Percentiles rank a stretch among this genome's conserved stretches.
phyloP scores from a whole-genome alignment of 2,888 invertebrate genomes.

The Andrena bicolor region DNA sequence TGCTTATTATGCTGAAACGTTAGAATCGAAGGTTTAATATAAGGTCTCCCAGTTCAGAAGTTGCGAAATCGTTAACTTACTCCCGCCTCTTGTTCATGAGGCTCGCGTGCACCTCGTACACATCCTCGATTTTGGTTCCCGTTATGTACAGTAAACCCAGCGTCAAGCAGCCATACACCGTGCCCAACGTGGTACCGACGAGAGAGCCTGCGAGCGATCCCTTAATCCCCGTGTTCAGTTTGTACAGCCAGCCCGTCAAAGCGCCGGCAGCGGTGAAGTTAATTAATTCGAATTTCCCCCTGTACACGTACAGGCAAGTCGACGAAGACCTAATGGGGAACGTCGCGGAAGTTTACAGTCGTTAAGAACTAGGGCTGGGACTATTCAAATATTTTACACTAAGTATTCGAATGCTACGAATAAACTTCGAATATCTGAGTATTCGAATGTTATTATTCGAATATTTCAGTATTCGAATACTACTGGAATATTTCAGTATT shows the following conservation, averaged over 20 bases:
- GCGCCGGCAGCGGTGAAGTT: slow-evolving; percentile 90
- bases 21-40: not conserved
- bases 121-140: slow-evolving; percentile 20
- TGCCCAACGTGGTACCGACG: slow-evolving; percentile 88
- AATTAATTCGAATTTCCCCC: slow-evolving; percentile 88
- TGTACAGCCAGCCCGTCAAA: slow-evolving; percentile 89
- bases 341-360: slow-evolving; percentile 1
- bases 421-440: too few relatives aligned
- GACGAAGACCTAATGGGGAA: slow-evolving; percentile 87
- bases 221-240: slow-evolving; percentile 89
- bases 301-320: slow-evolving; percentile 89
- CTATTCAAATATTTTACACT: too few relatives aligned
- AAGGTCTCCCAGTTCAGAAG: not conserved
- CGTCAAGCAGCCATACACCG: slow-evolving; percentile 86
- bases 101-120: not conserved
- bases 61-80: slow-evolving; percentile 24
- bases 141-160: slow-evolving; percentile 16
- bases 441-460: too few relatives aligned
- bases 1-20: not conserved
- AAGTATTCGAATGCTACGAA: too few relatives aligned
- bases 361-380: too few relatives aligned
- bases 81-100: not conserved
- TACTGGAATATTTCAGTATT: too few relatives aligned
- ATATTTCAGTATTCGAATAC: too few relatives aligned
- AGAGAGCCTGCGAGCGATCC: slow-evolving; percentile 89